Percentiles rank a stretch among this genome's conserved stretches.
phyloP scores from a whole-genome alignment of 1,140 invertebrate genomes.

The Euschistus heros region DNA sequence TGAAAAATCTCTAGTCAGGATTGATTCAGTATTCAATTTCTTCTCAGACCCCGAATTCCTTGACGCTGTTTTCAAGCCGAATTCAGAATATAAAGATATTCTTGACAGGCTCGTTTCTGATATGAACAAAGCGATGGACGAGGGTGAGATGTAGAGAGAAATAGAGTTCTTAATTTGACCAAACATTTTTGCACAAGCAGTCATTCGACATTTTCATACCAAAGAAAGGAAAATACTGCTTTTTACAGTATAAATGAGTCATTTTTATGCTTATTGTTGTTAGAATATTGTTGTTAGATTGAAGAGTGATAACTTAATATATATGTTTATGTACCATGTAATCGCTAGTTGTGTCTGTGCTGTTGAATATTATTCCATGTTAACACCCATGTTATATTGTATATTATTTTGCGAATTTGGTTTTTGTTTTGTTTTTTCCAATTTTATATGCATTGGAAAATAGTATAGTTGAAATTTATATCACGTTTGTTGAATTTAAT shows the following conservation, averaged over 20 bases:
- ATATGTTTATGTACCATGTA: not conserved
- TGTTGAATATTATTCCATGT: not conserved
- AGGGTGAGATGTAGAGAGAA: slow-evolving; percentile 41
- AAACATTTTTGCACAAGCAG: slow-evolving; percentile 14
- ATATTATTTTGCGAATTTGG: not conserved
- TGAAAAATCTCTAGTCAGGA: slow-evolving; percentile 71
- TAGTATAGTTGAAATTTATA: not conserved
- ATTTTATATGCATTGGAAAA: not conserved
- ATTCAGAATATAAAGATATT: slow-evolving; percentile 54
- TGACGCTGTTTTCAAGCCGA: slow-evolving; percentile 61
- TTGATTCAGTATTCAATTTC: slow-evolving; percentile 73
- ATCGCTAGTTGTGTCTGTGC: not conserved
- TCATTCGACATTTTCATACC: slow-evolving; percentile 13
- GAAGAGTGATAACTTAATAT: slow-evolving; percentile 3
- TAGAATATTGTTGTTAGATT: slow-evolving; percentile 11
- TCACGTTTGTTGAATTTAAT: not conserved
- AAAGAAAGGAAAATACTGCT: not conserved
- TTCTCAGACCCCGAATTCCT: slow-evolving; percentile 62
- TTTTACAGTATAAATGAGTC: slow-evolving; percentile 1
- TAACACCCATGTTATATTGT: not conserved
- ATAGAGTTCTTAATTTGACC: not conserved
- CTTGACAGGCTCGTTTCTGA: slow-evolving; percentile 59
- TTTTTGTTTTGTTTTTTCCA: not conserved
- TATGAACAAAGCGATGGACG: slow-evolving; percentile 71
- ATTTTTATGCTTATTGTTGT: slow-evolving; percentile 5